A percentile compares a stretch with the other conserved stretches of the same genome.
phyloP scores from a whole-genome alignment of 2,888 invertebrate genomes.

The Ametastegia equiseti region DNA sequence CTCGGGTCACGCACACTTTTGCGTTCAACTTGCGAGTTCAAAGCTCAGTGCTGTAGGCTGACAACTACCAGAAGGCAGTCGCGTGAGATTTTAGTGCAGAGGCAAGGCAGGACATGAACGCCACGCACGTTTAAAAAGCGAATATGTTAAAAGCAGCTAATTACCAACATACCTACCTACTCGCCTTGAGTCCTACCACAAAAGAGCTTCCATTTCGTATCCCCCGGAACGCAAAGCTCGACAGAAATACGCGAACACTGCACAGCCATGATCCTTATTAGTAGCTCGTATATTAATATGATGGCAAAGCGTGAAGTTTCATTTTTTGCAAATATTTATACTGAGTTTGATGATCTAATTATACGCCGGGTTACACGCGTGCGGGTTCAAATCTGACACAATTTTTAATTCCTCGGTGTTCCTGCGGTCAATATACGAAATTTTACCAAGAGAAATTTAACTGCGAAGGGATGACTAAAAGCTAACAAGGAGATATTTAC shows the following conservation, averaged over 20 bases:
- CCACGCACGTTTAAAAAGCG: conserved; percentile 28
- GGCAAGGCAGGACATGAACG: conserved; percentile 5
- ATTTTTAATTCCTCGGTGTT: not conserved
- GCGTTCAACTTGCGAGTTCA: not conserved
- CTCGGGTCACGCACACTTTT: conserved; percentile 29
- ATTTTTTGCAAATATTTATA: not conserved
- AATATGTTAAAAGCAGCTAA: conserved; percentile 36
- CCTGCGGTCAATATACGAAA: not conserved
- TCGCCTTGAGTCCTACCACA: not conserved
- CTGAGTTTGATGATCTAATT: conserved; percentile 19
- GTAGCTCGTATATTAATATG: not conserved
- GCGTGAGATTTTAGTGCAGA: not conserved
- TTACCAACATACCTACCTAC: conserved; percentile 36
- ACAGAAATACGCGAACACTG: not conserved
- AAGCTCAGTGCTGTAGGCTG: not conserved
- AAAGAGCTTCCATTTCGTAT: conserved; percentile 33
- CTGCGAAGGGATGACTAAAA: not conserved
- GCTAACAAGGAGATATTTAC: not conserved
- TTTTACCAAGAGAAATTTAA: not conserved
- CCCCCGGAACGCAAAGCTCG: conserved; percentile 16
- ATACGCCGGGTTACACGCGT: not conserved
- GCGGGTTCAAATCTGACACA: not conserved
- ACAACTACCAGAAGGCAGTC: conserved; percentile 11
- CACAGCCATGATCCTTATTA: conserved; percentile 7
- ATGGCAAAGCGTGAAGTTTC: not conserved